A percentile compares a stretch with the other conserved stretches of the same genome.
These are phyloP conservation scores for Campoletis raptor DNA, from an alignment of 2,888 invertebrate species.

Conservation along the genomic window DNA sequence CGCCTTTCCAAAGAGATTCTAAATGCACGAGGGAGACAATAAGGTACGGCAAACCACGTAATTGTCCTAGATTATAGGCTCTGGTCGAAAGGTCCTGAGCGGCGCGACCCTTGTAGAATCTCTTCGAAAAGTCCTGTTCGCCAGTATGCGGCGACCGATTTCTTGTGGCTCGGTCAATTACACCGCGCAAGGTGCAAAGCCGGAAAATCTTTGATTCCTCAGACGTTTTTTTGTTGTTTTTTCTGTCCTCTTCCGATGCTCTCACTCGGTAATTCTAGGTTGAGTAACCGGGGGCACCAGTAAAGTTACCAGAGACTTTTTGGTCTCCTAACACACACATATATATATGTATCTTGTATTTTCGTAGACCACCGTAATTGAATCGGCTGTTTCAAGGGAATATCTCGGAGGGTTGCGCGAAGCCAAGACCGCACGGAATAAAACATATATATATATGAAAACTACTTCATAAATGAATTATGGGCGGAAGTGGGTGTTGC, in stretches of 20 bases:
- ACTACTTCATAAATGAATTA: slow-evolving; percentile 59
- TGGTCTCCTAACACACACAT: background rate
- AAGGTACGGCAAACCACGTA: slow-evolving; percentile 71
- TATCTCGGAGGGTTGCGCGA: slow-evolving; percentile 30
- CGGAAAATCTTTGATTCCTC: slow-evolving; percentile 76
- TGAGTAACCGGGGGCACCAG: slow-evolving; percentile 66
- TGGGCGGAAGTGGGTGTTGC: slow-evolving; percentile 69
- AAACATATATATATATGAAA: slow-evolving; percentile 1
- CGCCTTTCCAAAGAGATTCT: slow-evolving; percentile 24
- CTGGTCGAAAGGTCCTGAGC: slow-evolving; percentile 62
- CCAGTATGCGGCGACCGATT: slow-evolving; percentile 56
- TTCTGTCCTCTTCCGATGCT: slow-evolving; percentile 60
- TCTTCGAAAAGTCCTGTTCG: slow-evolving; percentile 43
- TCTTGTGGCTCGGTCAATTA: slow-evolving; percentile 76
- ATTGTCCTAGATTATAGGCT: slow-evolving; percentile 81
- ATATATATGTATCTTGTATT: slow-evolving; percentile 26
- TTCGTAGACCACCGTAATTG: slow-evolving; percentile 62
- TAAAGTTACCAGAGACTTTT: slow-evolving; percentile 24
- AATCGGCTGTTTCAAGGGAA: slow-evolving; percentile 65
- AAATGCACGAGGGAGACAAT: slow-evolving; percentile 48
- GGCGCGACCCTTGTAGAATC: slow-evolving; percentile 24
- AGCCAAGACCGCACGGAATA: slow-evolving; percentile 15
- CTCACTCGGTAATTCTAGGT: slow-evolving; percentile 76
- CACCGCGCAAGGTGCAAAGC: slow-evolving; percentile 81
- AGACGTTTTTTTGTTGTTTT: slow-evolving; percentile 37